A percentile compares a stretch with the other conserved stretches of the same genome.
These are phyloP conservation scores for Boloria selene DNA, from an alignment of 2,888 invertebrate species.

Conservation along the genomic window DNA sequence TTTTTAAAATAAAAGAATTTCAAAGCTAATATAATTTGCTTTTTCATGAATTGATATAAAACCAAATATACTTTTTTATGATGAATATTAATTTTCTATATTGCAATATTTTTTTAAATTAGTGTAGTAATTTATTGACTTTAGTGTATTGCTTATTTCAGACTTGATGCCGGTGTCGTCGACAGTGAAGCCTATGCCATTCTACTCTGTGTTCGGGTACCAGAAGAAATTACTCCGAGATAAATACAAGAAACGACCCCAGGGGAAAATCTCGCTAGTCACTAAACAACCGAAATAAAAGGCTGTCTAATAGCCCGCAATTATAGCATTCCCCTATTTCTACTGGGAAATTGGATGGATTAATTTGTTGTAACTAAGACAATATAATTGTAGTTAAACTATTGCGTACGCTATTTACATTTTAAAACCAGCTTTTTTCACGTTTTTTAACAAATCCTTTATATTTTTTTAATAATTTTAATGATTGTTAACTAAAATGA, in stretches of 20 bases:
- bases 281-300: slow-evolving; percentile 68
- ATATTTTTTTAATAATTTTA: not conserved
- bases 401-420: not conserved
- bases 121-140: not conserved
- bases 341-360: slow-evolving; percentile 39
- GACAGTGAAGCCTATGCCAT: slow-evolving; percentile 71
- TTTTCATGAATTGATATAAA: too few species aligned
- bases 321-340: slow-evolving; percentile 38
- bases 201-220: slow-evolving; percentile 68
- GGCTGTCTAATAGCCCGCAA: slow-evolving; percentile 43
- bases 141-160: slow-evolving; percentile 44
- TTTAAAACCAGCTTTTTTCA: slow-evolving; percentile 1
- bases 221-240: slow-evolving; percentile 70
- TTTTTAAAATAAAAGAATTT: too few species aligned
- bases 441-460: too few species aligned
- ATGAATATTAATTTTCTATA: too few species aligned
- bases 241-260: slow-evolving; percentile 67
- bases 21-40: too few species aligned
- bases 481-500: not conserved
- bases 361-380: slow-evolving; percentile 33
- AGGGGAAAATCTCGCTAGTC: slow-evolving; percentile 69
- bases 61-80: too few species aligned
- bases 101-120: too few species aligned
- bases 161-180: slow-evolving; percentile 74
- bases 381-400: slow-evolving; percentile 4